Evolutionary conservation across 2,113 vertebrate species (phyloP).

Genomic region (Cavia aperea): DNA sequence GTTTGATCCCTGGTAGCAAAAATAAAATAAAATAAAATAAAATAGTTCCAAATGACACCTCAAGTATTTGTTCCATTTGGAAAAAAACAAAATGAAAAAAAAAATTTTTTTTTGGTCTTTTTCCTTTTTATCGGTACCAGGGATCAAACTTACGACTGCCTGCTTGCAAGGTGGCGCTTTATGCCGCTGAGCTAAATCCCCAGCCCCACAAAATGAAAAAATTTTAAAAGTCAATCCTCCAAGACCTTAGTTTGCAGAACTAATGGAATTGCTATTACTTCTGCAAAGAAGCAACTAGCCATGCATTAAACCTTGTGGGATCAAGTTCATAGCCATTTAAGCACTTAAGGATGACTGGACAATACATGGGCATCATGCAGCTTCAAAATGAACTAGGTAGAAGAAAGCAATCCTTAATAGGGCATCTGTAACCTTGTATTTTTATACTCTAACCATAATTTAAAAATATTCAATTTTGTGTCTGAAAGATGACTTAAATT

Average conservation of each 20-base stretch:
- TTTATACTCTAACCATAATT: slow-evolving; percentile 10
- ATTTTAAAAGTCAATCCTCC: background rate
- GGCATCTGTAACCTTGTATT: background rate
- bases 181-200: too few relatives aligned
- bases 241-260: background rate
- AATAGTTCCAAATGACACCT: background rate
- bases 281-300: background rate
- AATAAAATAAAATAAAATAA: too few relatives aligned
- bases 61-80: slow-evolving; percentile 18
- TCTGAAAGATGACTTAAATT: slow-evolving; percentile 24
- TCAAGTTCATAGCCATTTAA: background rate
- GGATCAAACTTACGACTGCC: too few relatives aligned
- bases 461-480: slow-evolving; percentile 9
- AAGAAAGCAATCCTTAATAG: slow-evolving; percentile 9
- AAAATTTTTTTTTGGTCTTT: too few relatives aligned
- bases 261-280: background rate
- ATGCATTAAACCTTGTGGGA: background rate
- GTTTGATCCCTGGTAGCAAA: too few relatives aligned
- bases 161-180: too few relatives aligned
- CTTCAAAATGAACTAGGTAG: slow-evolving; percentile 18
- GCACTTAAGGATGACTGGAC: background rate
- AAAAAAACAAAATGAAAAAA: background rate
- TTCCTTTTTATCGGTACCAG: too few relatives aligned
- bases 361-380: background rate
- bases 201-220: background rate